These are phyloP conservation scores for Loripinus fragilis DNA, from an alignment of 2,888 invertebrate species.

Conservation along the genomic window DNA sequence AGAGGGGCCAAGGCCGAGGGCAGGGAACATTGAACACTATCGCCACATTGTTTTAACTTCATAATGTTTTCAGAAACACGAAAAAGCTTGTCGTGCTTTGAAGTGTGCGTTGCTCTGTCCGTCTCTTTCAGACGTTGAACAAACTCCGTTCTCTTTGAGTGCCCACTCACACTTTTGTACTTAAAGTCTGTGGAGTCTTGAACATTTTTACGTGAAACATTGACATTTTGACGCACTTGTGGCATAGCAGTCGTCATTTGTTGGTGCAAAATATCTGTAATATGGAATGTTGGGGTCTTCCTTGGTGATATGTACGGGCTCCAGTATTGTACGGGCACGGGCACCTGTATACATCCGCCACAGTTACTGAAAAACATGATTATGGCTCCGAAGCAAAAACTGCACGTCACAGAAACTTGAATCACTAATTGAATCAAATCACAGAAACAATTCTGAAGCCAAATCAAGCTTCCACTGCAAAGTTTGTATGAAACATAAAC, in stretches of 20 bases:
- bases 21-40: conserved; percentile 37
- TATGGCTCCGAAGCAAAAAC: too few relatives aligned
- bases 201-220: background rate
- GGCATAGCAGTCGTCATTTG: background rate
- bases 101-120: background rate
- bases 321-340: conserved; percentile 57
- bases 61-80: background rate
- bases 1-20: conserved; percentile 73
- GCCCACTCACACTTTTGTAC: background rate
- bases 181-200: background rate
- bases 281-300: conserved; percentile 53
- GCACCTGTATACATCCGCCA: conserved; percentile 50
- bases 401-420: too few relatives aligned
- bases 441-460: too few relatives aligned
- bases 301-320: conserved; percentile 42
- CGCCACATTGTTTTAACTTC: conserved; percentile 29
- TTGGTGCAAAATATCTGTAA: conserved; percentile 58
- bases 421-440: too few relatives aligned
- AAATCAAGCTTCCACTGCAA: too few relatives aligned
- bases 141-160: background rate
- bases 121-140: background rate
- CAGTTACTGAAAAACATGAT: conserved; percentile 52
- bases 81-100: background rate
- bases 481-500: too few relatives aligned
- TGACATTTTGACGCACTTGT: background rate